Conservation (phyloP, 1,140 invertebrate species). For the Uloborus diversus region DNA sequence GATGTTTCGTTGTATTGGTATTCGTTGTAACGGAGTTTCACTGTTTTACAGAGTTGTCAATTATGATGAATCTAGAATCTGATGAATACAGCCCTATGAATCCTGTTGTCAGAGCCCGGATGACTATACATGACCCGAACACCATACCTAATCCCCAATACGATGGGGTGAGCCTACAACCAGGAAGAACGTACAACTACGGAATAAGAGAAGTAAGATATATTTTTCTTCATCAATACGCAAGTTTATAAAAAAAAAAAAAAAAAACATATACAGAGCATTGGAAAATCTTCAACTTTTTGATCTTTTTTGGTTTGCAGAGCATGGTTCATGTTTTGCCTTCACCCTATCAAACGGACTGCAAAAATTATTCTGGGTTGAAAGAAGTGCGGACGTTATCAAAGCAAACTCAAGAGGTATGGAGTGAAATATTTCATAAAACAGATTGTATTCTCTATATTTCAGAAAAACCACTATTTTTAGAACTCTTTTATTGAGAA, state of each 20-base stretch:
- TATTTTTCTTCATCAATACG: no score
- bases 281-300: neutral
- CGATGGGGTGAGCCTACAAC: slow-evolving; percentile 49
- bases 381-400: slow-evolving; percentile 19
- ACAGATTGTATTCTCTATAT: no score
- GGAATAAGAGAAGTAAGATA: slow-evolving; percentile 37
- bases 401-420: slow-evolving; percentile 44
- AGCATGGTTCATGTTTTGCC: slow-evolving; percentile 33
- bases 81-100: slow-evolving; percentile 29
- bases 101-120: slow-evolving; percentile 7
- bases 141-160: slow-evolving; percentile 46
- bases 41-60: slow-evolving; percentile 24
- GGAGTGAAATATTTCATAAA: no score
- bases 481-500: no score
- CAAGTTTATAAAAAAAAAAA: neutral
- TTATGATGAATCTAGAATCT: slow-evolving; percentile 36
- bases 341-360: slow-evolving; percentile 47
- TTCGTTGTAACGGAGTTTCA: no score
- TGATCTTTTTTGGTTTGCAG: slow-evolving; percentile 8
- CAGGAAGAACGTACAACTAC: slow-evolving; percentile 33
- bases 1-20: no score
- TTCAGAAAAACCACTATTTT: no score
- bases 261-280: neutral
- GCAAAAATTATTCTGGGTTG: slow-evolving; percentile 37
- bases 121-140: slow-evolving; percentile 43